Percentiles rank a stretch among this genome's conserved stretches.
phyloP scores from a whole-genome alignment of 2,888 invertebrate genomes.

The Creontiades dilutus region DNA sequence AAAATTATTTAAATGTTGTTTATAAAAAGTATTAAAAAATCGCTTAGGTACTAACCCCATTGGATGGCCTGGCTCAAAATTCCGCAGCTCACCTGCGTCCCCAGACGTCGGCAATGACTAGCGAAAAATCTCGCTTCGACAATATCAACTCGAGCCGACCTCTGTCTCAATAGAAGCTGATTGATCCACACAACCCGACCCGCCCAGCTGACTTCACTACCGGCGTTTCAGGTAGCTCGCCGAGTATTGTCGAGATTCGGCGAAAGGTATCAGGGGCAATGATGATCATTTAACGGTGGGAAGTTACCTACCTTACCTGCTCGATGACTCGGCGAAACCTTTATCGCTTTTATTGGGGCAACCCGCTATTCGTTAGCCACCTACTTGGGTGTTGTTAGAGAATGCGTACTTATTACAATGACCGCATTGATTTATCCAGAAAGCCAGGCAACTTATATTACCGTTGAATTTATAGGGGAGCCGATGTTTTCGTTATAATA shows the following conservation, averaged over 20 bases:
- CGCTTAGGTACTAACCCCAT: no score
- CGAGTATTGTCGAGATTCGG: conserved; percentile 17
- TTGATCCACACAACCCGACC: not conserved
- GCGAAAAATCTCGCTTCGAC: not conserved
- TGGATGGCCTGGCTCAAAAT: no score
- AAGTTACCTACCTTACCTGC: conserved; percentile 1
- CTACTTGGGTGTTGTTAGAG: not conserved
- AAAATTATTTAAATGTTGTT: no score
- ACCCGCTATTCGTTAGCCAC: conserved; percentile 23
- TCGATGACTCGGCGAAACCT: not conserved
- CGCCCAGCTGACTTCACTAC: not conserved
- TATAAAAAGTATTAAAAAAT: no score
- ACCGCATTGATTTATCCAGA: not conserved
- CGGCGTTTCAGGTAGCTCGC: conserved; percentile 6
- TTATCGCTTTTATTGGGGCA: not conserved
- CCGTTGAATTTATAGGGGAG: not conserved
- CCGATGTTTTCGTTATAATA: not conserved
- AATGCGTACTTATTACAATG: not conserved
- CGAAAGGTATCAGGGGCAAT: conserved; percentile 34
- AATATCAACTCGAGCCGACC: not conserved
- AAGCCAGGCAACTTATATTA: not conserved
- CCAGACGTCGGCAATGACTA: conserved; percentile 10
- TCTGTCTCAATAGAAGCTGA: conserved; percentile 39
- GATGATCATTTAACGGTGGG: conserved; percentile 36
- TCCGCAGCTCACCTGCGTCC: not conserved